These are phyloP conservation scores for Melozone crissalis DNA, from an alignment of 2,113 vertebrate species.

Conservation along the genomic window DNA sequence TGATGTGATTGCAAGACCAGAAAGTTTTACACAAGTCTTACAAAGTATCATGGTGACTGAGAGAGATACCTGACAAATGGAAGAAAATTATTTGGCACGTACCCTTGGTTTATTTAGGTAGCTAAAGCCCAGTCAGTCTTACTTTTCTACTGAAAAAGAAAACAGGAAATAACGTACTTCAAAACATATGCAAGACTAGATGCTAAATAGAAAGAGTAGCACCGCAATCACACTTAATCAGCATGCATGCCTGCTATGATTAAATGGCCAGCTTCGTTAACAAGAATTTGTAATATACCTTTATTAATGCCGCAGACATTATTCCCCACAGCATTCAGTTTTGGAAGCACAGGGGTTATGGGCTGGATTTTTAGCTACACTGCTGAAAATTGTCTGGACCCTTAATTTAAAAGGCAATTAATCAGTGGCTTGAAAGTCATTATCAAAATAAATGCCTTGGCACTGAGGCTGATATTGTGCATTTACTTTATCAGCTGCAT, in stretches of 20 bases:
- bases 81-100: not conserved
- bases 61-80: not conserved
- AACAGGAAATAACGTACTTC: not conserved
- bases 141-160: not conserved
- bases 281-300: not conserved
- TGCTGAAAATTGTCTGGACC: not conserved
- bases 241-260: not conserved
- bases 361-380: not conserved
- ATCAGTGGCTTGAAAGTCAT: not conserved
- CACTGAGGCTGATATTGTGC: accelerated
- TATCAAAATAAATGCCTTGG: not conserved
- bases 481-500: not conserved
- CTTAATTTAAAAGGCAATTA: not conserved
- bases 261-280: not conserved
- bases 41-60: not conserved
- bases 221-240: not conserved
- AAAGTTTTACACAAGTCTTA: not conserved
- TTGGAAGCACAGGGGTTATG: not conserved
- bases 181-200: not conserved
- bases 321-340: not conserved
- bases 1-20: not conserved
- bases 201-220: not conserved
- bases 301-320: not conserved
- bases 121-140: not conserved
- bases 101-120: not conserved